phyloP scores from a whole-genome alignment of 2,797 vertebrate genomes.

The Novumbra hubbsi region DNA sequence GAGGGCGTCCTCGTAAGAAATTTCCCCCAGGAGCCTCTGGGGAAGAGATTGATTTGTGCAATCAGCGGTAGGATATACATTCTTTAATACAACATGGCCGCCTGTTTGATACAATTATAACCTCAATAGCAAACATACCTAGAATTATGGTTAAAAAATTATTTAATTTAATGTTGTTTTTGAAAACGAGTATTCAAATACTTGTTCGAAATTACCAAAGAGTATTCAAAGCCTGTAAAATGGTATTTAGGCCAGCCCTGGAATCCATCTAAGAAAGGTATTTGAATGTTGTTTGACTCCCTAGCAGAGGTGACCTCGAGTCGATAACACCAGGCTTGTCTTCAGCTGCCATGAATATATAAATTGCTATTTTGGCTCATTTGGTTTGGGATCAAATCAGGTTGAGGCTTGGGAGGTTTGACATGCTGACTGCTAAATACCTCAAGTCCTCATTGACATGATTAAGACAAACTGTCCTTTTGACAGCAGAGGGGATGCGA shows the following conservation, averaged over 20 bases:
- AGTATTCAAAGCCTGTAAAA: neutral
- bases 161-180: neutral
- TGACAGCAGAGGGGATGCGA: slow-evolving; percentile 47
- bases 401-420: slow-evolving; percentile 51
- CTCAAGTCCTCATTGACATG: slow-evolving; percentile 63
- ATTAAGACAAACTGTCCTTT: slow-evolving; percentile 56
- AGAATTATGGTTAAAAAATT: neutral
- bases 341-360: slow-evolving; percentile 63
- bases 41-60: neutral
- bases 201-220: neutral
- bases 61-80: neutral
- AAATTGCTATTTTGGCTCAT: slow-evolving; percentile 60
- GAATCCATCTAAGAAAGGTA: too few relatives aligned
- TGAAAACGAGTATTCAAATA: neutral
- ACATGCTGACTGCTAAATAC: slow-evolving; percentile 64
- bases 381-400: slow-evolving; percentile 56
- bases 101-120: neutral
- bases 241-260: neutral
- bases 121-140: neutral
- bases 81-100: neutral
- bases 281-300: slow-evolving; percentile 28
- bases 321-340: slow-evolving; percentile 56
- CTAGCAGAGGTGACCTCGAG: slow-evolving; percentile 58
- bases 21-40: neutral
- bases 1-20: neutral